Evolutionary conservation across 1,140 invertebrate species (phyloP), one percentile per base, ranked within the genome.

Genomic region (Bacillus rossius): DNA sequence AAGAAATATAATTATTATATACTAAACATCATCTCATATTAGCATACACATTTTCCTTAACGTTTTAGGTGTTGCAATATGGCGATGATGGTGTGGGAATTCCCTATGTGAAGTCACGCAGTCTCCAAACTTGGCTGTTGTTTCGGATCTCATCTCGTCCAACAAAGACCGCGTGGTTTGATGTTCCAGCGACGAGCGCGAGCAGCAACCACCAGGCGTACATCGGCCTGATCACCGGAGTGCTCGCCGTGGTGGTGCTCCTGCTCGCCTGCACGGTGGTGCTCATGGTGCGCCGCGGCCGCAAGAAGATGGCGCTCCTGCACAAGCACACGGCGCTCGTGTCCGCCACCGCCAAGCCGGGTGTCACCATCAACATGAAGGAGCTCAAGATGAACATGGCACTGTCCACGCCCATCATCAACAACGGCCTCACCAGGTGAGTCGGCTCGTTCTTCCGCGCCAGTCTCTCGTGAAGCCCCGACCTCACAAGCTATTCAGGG

Each of bases 191-290:
- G 23, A 85, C 83, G 23, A 86, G 84, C 66, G 81, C 83, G 0
- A 82, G 84, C 51, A 82, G 76, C 60, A 75, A 80, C 73, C 71
- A 83, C 0, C 79, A 83, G 71, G 82, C 87, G 0, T 89, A 89
- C 66, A 87, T 93, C 26, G 89, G 89, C 0, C 77, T 92, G 34
- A 84, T 91, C 20, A 90, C 89, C 51, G 90, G 89, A 0, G 84
- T 85, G 0, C 68, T 93, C 41, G 89, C 88, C 0, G 84, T 89
- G 53, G 72, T 79, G 20, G 79, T 87, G 1, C 73, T 90, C 0
- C 73, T 89, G 1, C 68, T 85, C n/a, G 84, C 81, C 3, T 83
- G 84, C 64, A 85, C 82, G 8, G 78, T 86, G 1, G 79, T 87
- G 25, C 79, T 91, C 53, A 81, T 89, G 70, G 81, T 87, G 7